phyloP scores from a whole-genome alignment of 2,888 invertebrate genomes.

The Macaria liturata region DNA sequence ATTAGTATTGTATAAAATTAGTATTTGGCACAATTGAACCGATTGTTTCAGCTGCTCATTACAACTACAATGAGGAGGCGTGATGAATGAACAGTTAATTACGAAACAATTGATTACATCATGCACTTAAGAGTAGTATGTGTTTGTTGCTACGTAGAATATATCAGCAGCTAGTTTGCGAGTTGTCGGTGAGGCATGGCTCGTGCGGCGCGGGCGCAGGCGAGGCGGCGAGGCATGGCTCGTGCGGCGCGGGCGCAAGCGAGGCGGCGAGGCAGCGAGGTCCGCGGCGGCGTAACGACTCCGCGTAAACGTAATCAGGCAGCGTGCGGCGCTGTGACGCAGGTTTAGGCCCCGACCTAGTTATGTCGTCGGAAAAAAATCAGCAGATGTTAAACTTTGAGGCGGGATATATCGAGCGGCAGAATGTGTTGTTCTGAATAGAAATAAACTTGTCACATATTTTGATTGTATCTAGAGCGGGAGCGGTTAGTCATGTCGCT shows the following conservation, averaged over 20 bases:
- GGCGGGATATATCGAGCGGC: conserved; percentile 75
- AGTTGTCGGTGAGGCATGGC: neutral
- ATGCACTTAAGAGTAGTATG: neutral
- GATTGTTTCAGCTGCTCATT: neutral
- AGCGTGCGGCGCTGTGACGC: conserved; percentile 68
- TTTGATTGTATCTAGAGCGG: conserved; percentile 83
- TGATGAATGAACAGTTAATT: neutral
- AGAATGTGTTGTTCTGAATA: conserved; percentile 81
- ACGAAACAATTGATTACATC: conserved; percentile 2
- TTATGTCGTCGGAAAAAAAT: conserved; percentile 79
- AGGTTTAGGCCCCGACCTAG: conserved; percentile 80
- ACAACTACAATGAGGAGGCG: neutral
- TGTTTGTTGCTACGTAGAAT: too few relatives aligned
- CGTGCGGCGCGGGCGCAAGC: too few relatives aligned
- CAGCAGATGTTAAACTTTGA: conserved; percentile 79
- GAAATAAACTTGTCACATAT: conserved; percentile 84
- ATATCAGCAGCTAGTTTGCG: neutral
- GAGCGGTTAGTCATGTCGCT: conserved; percentile 79
- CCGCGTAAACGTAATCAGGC: conserved; percentile 72
- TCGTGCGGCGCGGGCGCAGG: too few relatives aligned
- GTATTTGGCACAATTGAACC: neutral
- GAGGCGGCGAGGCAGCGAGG: conserved; percentile 1
- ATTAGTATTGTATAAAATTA: too few relatives aligned
- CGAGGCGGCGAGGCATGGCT: too few relatives aligned
- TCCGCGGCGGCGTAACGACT: conserved; percentile 55